Evolutionary conservation across 2,888 invertebrate genomes (phyloP), one percentile per base, ranked within the genome.

Genomic region (Philereme transversata): DNA sequence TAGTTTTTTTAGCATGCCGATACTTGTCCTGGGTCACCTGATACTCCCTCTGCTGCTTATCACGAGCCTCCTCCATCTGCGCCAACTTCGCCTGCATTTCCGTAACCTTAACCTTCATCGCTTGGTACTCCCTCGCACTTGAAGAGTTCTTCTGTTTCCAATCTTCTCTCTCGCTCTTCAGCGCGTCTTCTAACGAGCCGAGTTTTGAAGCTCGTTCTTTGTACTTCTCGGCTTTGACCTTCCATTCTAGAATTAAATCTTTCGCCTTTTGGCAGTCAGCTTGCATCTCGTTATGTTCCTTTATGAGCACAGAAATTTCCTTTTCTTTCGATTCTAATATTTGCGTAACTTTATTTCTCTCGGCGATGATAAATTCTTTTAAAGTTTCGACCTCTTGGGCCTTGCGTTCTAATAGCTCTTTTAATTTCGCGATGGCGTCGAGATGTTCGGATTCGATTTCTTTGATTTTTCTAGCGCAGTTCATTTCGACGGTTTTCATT

Each of bases 1-100:
- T 93, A 38, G 93, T 94, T 73, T 93, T 93, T 78, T 95, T 95
- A 3, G 94, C 93, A 57, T 93, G 93, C 71, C 93, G 93, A 74
- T 95, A 95, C 72, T 95, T 95, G 7, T 93, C 93, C 56, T 93
- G 93, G 35, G 95, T 64, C 6, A 81, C 76, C 33, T 91, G 85
- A 55, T 93, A 81, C 50, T 94, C 94, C 0, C 79, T 68, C 45
- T 88, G 84, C 43, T 89, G 44, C 33, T 81, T 83, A 4, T 82
- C 81, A 65, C 81, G 84, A 41, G 79, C 81, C 45, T 88, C 78
- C 52, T 90, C 90, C 56, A 93, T 79, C 48, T 90, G 90, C 3
- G 84, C 70, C 44, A 94, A 86, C 9, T 88, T 87, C 4, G 84
- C 73, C 51, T 94, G 88, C 41, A 89, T 53, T 43, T 90, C 93